These are phyloP conservation scores for Xylocampa areola DNA, from an alignment of 2,888 invertebrate species.

Conservation along the genomic window DNA sequence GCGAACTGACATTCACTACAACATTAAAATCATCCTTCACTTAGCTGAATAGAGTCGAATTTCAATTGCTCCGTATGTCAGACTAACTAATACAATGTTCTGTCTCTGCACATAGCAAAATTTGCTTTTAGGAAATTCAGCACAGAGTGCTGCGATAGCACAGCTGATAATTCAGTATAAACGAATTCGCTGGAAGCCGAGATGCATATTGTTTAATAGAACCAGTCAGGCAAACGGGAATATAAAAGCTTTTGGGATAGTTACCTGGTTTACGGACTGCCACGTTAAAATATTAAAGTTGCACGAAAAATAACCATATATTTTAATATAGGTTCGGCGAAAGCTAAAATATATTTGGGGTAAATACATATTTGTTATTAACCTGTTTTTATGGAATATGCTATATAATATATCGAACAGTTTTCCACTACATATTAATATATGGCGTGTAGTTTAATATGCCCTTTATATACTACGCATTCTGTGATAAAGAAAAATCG, in stretches of 20 bases:
- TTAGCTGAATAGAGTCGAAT: slow-evolving; percentile 67
- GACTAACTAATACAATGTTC: slow-evolving; percentile 72
- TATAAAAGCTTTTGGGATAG: slow-evolving; percentile 63
- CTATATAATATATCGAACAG: background rate
- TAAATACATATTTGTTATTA: slow-evolving; percentile 8
- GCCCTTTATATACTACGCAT: slow-evolving; percentile 35
- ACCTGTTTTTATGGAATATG: background rate
- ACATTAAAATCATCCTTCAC: slow-evolving; percentile 65
- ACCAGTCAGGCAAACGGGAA: slow-evolving; percentile 53
- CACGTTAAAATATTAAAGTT: slow-evolving; percentile 48
- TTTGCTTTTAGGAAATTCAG: slow-evolving; percentile 79
- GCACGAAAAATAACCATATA: slow-evolving; percentile 17
- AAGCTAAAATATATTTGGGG: slow-evolving; percentile 9
- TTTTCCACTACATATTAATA: slow-evolving; percentile 2
- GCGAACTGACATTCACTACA: slow-evolving; percentile 48
- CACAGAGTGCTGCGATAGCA: slow-evolving; percentile 66
- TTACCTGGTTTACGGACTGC: slow-evolving; percentile 42
- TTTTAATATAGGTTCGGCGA: slow-evolving; percentile 18
- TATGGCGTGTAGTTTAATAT: slow-evolving; percentile 15
- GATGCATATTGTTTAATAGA: slow-evolving; percentile 71
- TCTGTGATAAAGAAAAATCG: slow-evolving; percentile 61
- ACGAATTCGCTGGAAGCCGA: slow-evolving; percentile 68
- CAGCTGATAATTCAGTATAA: slow-evolving; percentile 78
- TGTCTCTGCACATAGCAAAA: slow-evolving; percentile 74
- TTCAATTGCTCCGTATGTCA: slow-evolving; percentile 57